Percentiles rank a stretch among this genome's conserved stretches.
phyloP scores from a whole-genome alignment of 1,140 invertebrate genomes.

The Calliphora vicina region DNA sequence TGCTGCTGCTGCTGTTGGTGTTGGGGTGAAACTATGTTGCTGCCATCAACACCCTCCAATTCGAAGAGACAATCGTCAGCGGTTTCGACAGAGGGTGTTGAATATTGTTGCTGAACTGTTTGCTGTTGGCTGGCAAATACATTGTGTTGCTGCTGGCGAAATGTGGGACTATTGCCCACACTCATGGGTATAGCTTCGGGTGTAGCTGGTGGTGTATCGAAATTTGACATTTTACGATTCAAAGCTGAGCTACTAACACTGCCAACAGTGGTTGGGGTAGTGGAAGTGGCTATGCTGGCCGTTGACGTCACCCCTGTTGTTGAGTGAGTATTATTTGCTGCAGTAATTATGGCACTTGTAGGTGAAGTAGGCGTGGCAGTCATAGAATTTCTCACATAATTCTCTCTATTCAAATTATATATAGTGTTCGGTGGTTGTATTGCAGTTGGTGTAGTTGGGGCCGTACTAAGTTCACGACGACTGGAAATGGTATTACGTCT shows the following conservation, averaged over 20 bases:
- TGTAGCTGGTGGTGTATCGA: constrained; percentile 61
- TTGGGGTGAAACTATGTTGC: neutral
- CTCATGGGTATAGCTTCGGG: constrained; percentile 62
- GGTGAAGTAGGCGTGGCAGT: neutral
- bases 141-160: constrained; percentile 54
- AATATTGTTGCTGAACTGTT: constrained; percentile 41
- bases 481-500: constrained; percentile 59
- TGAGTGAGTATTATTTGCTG: constrained; percentile 37
- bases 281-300: constrained; percentile 4
- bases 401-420: constrained; percentile 5
- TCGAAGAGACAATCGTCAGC: constrained; percentile 59
- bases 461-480: constrained; percentile 46
- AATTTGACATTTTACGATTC: constrained; percentile 55
- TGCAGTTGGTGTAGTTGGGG: constrained; percentile 53
- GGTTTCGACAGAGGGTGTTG: constrained; percentile 38
- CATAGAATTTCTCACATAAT: neutral
- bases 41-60: constrained; percentile 56
- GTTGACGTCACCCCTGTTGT: constrained; percentile 40
- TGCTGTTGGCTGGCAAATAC: constrained; percentile 32
- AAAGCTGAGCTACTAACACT: constrained; percentile 33
- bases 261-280: constrained; percentile 41
- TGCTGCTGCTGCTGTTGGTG: no score
- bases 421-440: constrained; percentile 30
- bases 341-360: constrained; percentile 36
- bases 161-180: constrained; percentile 61